A percentile compares a stretch with the other conserved stretches of the same genome.
Conservation (phyloP, 2,797 vertebrate species). For the Gouania willdenowi region DNA sequence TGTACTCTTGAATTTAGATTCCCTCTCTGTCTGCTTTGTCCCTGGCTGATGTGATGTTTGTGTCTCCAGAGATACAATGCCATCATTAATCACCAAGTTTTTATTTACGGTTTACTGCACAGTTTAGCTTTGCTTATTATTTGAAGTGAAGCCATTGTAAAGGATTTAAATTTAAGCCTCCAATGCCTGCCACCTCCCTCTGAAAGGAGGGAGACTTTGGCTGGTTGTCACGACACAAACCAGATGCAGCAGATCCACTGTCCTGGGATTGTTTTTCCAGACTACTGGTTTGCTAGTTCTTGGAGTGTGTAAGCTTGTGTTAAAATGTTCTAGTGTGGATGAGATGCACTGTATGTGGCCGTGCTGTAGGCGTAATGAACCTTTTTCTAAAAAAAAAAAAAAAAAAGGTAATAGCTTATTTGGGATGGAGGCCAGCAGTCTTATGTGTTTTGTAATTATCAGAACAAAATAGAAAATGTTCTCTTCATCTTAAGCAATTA, state of each 20-base stretch:
- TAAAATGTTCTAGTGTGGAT: constrained; percentile 43
- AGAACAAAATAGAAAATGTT: too few relatives aligned
- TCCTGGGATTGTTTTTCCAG: constrained; percentile 63
- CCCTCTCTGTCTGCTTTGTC: constrained; percentile 22
- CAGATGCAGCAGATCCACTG: constrained; percentile 61
- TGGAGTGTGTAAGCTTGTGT: constrained; percentile 42
- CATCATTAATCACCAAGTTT: constrained; percentile 36
- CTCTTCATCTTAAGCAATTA: too few relatives aligned
- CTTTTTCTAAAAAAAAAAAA: background rate
- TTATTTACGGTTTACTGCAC: constrained; percentile 25
- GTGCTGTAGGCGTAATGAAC: constrained; percentile 17
- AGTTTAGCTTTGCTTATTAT: constrained; percentile 20
- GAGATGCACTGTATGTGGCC: constrained; percentile 21
- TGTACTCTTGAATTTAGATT: constrained; percentile 10
- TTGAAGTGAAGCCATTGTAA: constrained; percentile 18
- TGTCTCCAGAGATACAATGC: constrained; percentile 17
- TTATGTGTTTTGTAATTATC: too few relatives aligned
- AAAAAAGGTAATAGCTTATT: constrained; percentile 21
- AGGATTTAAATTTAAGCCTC: constrained; percentile 26
- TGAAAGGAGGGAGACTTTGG: constrained; percentile 28
- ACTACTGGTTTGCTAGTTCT: constrained; percentile 31
- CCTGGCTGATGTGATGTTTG: constrained; percentile 9
- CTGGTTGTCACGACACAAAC: constrained; percentile 66
- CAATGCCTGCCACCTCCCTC: constrained; percentile 30
- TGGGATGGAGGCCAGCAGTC: too few relatives aligned